Base-by-base conservation (phyloP, 2,113 vertebrate genomes). In the Phasianus colchicus region DNA sequence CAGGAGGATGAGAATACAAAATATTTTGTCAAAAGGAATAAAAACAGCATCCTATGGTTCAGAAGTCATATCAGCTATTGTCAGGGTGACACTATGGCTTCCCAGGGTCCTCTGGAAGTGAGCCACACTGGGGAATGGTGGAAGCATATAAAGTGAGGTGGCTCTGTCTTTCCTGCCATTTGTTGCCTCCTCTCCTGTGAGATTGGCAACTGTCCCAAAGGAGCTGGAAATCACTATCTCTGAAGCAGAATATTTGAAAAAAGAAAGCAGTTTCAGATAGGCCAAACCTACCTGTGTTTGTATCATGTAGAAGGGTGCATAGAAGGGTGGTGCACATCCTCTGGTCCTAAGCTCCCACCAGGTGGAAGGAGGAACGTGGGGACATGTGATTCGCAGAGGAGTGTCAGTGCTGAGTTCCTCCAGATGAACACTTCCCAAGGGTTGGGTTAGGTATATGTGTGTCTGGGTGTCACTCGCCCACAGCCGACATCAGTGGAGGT, bases 1-100 rank as follows among this genome's bases (percentile, higher is more conserved):
- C 16, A 6, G 47, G 40, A n/a, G 57, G 78, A 54, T 57, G 48
- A 50, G 38, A 71, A 52, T 74, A 84, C 10, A 93, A 91, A 89
- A 78, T 76, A 77, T 73, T 83, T 95, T 87, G 50, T 75, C 32
- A 40, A 84, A 80, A 86, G 71, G 71, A 57, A 66, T 47, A 29
- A 21, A 73, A 84, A 61, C 12, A 58, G 30, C 74, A 36, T 76
- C 22, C 54, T 38, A 30, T 14, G 24, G 43, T 61, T 4, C 78
- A 63, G 70, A 5, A 36, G 65, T 79, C 67, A 70, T 34, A 55
- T 42, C 48, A 74, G 57, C 19, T 91, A 6, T 0, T 55, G 19
- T 32, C 52, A 61, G 30, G 40, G 19, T 36, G 38, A 19, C 69
- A 50, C 43, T 47, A 48, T 60, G 65, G 38, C 70, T 77, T 85